These are phyloP conservation scores for Oenanthe melanoleuca DNA, from an alignment of 2,113 vertebrate species.

Conservation along the genomic window DNA sequence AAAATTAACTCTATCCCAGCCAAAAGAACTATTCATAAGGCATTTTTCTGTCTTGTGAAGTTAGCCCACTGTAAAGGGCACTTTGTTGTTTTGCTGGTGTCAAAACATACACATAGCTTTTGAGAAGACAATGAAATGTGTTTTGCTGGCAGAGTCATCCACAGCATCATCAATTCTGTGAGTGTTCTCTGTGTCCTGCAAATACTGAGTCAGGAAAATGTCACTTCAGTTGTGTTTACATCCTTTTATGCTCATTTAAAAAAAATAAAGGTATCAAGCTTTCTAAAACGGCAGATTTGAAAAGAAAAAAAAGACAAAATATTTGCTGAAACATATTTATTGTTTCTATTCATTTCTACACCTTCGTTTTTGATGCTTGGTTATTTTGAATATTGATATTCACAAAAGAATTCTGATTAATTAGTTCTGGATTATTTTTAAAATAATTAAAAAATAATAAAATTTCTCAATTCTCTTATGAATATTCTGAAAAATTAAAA, in stretches of 20 bases:
- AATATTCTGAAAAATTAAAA: background rate
- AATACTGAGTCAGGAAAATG: slow-evolving; percentile 42
- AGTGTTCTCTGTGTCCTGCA: background rate
- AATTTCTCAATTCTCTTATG: background rate
- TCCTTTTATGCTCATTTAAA: background rate
- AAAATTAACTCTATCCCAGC: background rate
- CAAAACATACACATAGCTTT: background rate
- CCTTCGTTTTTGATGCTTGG: background rate
- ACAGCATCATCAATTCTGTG: background rate
- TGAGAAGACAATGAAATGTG: slow-evolving; percentile 10
- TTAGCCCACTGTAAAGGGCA: background rate
- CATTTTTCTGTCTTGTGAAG: background rate
- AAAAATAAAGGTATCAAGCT: background rate
- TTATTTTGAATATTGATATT: background rate
- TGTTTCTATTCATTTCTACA: background rate
- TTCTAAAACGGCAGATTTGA: background rate
- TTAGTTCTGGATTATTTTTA: background rate
- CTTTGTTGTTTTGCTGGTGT: background rate
- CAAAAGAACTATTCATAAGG: background rate
- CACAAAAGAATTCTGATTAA: background rate
- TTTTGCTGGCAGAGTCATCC: background rate
- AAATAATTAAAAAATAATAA: background rate
- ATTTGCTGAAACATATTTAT: background rate
- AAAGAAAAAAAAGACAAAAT: background rate
- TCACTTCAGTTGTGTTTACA: slow-evolving; percentile 23